Evolutionary conservation across 2,113 vertebrate species (phyloP).

Genomic region (Colossoma macropomum): DNA sequence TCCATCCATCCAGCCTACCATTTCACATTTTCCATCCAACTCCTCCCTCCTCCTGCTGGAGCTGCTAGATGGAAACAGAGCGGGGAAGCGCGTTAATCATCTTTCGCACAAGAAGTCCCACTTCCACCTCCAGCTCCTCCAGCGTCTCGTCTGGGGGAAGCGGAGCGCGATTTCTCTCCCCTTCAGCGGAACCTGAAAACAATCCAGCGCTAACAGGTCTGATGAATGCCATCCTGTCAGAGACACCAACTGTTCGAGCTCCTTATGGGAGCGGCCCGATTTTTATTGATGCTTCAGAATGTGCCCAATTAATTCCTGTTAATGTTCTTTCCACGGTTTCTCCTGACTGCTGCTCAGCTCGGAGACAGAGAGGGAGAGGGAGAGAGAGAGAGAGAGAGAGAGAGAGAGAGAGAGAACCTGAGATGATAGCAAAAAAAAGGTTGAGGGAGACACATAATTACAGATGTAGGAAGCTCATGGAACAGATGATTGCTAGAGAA

Average conservation of each 20-base stretch:
- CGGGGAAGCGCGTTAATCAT: slow-evolving; percentile 23
- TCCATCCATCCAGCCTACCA: no score
- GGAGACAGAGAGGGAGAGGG: not conserved
- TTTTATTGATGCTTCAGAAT: slow-evolving; percentile 54
- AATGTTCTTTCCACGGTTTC: slow-evolving; percentile 30
- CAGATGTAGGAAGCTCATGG: slow-evolving; percentile 19
- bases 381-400: not conserved
- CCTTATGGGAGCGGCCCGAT: slow-evolving; percentile 46
- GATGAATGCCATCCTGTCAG: slow-evolving; percentile 59
- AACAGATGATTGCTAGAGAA: not conserved
- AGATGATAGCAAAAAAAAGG: not conserved
- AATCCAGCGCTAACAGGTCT: slow-evolving; percentile 55
- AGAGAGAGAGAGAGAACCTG: not conserved
- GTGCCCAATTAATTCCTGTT: slow-evolving; percentile 42
- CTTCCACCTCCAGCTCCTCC: slow-evolving; percentile 28
- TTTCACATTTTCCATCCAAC: slow-evolving; percentile 13
- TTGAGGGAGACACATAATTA: slow-evolving; percentile 4
- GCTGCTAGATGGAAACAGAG: not conserved
- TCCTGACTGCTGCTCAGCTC: not conserved
- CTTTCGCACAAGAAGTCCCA: slow-evolving; percentile 34
- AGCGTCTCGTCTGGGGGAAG: slow-evolving; percentile 20
- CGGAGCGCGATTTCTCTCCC: slow-evolving; percentile 11
- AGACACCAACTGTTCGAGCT: slow-evolving; percentile 55
- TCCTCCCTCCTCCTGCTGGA: not conserved
- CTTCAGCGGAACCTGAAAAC: slow-evolving; percentile 38